Conservation (phyloP, 2,113 vertebrate genomes). For the Trematocara marginatum region DNA sequence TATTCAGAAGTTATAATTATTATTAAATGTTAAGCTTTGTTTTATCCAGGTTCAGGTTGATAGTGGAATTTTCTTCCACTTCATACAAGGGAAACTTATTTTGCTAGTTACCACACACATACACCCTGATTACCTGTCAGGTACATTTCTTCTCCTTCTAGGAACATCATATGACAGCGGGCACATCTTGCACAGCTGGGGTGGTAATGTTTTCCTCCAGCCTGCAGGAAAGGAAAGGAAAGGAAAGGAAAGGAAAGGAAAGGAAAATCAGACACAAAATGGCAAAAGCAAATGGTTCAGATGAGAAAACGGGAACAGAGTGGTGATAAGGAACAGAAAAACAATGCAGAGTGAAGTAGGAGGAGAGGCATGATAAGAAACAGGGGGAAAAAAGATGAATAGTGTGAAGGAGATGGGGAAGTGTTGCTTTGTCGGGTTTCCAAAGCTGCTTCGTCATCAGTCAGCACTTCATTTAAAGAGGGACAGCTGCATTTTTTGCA, state of each 20-base stretch:
- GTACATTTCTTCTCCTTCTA: conserved; percentile 95
- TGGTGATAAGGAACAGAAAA: not conserved
- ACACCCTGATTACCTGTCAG: conserved; percentile 80
- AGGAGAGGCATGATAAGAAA: not conserved
- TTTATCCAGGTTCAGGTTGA: not conserved
- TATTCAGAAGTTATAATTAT: not conserved
- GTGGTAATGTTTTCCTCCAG: conserved; percentile 95
- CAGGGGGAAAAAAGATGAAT: not conserved
- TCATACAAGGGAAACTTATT: not conserved
- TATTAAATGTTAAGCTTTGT: not conserved
- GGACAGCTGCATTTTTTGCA: conserved; percentile 24
- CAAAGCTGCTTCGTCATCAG: conserved; percentile 1
- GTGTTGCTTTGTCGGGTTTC: conserved; percentile 11
- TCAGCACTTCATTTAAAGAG: conserved; percentile 13
- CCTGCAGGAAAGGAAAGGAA: conserved; percentile 62
- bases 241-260: not conserved
- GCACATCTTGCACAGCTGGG: conserved; percentile 91
- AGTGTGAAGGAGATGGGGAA: not conserved
- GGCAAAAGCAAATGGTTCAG: not conserved
- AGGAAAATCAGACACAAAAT: not conserved
- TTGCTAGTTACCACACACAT: not conserved
- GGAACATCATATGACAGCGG: conserved; percentile 94
- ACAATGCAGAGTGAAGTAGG: not conserved
- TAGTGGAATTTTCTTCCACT: not conserved
- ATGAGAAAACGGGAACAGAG: not conserved